These are phyloP conservation scores for Ciona savignyi DNA, from an alignment of 23 tunicate genomes.

Conservation along the genomic window DNA sequence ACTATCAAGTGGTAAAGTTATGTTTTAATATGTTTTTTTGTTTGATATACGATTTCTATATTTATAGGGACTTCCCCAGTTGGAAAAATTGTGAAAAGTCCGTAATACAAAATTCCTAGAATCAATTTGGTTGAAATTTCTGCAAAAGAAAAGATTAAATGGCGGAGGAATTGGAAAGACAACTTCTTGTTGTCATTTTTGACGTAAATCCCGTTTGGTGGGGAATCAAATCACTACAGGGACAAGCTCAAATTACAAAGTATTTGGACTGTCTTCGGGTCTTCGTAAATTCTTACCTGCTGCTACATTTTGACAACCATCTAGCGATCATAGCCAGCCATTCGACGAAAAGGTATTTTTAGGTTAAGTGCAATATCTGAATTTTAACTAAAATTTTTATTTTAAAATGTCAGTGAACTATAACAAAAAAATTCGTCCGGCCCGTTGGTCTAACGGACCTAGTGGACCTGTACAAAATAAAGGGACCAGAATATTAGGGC, in stretches of 20 bases:
- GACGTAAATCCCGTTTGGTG: conserved; percentile 96
- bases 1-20: too few relatives aligned
- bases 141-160: neutral
- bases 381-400: too few relatives aligned
- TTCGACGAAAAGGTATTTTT: conserved; percentile 49
- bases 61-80: neutral
- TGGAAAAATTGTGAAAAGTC: neutral
- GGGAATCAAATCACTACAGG: conserved; percentile 81
- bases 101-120: too few relatives aligned
- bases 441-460: too few relatives aligned
- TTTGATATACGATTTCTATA: neutral
- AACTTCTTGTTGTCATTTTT: conserved; percentile 67
- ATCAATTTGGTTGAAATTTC: too few relatives aligned
- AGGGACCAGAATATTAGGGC: too few relatives aligned
- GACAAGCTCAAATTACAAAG: conserved; percentile 61
- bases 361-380: neutral
- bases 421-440: too few relatives aligned
- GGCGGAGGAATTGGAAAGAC: conserved; percentile 26
- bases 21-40: too few relatives aligned
- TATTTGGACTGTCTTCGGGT: conserved; percentile 75
- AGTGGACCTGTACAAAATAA: too few relatives aligned
- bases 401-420: too few relatives aligned
- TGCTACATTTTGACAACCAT: conserved; percentile 73
- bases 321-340: conserved; percentile 86
- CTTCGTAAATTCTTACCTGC: conserved; percentile 74